These are phyloP conservation scores for Sipha maydis DNA, from an alignment of 2,888 invertebrate species.

Conservation along the genomic window DNA sequence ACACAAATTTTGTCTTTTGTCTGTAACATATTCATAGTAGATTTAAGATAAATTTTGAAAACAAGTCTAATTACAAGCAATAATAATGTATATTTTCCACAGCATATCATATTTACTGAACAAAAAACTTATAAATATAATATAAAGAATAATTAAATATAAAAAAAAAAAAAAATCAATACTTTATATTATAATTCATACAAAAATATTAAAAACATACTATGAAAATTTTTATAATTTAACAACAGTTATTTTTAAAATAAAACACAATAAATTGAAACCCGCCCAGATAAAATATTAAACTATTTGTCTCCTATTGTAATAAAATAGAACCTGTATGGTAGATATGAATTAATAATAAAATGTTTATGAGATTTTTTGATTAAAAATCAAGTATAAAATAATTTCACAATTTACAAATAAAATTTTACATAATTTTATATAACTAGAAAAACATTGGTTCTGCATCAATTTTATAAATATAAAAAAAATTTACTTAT, in stretches of 20 bases:
- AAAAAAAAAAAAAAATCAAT: background rate
- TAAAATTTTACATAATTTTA: background rate
- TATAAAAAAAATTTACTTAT: background rate
- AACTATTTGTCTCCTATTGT: background rate
- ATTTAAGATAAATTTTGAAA: background rate
- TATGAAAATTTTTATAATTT: background rate
- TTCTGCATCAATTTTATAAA: conserved; percentile 5
- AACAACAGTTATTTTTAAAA: background rate
- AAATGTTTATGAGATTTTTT: background rate
- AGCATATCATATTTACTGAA: background rate
- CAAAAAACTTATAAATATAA: background rate
- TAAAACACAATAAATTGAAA: background rate
- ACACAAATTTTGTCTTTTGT: too few species aligned
- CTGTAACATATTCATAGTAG: too few species aligned
- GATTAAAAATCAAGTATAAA: background rate
- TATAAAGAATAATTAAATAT: background rate
- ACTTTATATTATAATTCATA: background rate
- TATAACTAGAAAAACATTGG: background rate
- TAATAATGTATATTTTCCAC: background rate
- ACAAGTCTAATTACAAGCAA: background rate
- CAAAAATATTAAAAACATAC: background rate
- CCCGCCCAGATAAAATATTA: background rate
- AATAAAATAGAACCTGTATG: background rate
- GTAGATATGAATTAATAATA: background rate
- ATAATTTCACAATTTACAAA: background rate